Evolutionary conservation across 1,140 invertebrate genomes (phyloP).

Genomic region (Wiebesia pumilae): DNA sequence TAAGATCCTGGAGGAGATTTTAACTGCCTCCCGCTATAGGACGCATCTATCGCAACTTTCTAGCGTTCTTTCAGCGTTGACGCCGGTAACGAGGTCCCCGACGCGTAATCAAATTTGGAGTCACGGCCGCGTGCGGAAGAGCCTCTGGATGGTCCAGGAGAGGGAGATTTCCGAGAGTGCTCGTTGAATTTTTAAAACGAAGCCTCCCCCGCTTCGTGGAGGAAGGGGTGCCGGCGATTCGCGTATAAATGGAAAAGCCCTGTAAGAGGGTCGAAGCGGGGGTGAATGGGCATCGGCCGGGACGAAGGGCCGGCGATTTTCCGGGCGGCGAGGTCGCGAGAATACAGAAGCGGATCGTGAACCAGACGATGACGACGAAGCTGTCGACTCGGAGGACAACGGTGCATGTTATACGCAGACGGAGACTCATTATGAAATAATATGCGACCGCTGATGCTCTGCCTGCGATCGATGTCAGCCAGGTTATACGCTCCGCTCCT

Average conservation of each 20-base stretch:
- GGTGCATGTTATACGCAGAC: constrained; percentile 1
- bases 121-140: neutral
- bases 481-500: neutral
- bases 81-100: neutral
- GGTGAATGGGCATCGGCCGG: neutral
- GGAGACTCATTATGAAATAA: constrained; percentile 45
- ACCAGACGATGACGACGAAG: constrained; percentile 52
- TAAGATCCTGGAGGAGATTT: no score
- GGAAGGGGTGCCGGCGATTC: neutral
- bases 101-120: neutral
- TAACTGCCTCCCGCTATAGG: no score
- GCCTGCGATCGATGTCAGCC: constrained; percentile 57
- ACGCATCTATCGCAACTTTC: no score
- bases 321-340: constrained; percentile 30
- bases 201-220: neutral
- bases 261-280: neutral
- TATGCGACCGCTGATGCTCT: constrained; percentile 46
- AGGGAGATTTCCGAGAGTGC: neutral
- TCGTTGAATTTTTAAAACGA: constrained; percentile 30
- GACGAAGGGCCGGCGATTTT: neutral
- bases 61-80: neutral
- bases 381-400: neutral
- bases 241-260: neutral
- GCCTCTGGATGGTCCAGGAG: neutral
- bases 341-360: constrained; percentile 61